phyloP scores from a whole-genome alignment of 2,888 invertebrate genomes.

The Platypus cylindrus region DNA sequence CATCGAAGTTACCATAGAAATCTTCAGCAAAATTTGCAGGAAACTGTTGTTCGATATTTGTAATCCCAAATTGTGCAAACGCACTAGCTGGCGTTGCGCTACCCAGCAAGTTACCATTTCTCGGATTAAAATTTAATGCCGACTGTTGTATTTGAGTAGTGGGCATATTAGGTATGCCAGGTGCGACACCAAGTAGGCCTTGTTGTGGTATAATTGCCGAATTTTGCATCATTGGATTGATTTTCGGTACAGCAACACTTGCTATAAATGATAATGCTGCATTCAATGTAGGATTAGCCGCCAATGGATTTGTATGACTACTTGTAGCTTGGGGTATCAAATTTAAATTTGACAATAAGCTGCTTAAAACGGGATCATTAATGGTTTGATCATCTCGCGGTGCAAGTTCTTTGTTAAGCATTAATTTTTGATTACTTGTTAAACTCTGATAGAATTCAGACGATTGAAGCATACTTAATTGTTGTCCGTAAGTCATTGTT shows the following conservation, averaged over 20 bases:
- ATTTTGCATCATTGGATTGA: constrained; percentile 38
- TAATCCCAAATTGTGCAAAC: too few species aligned
- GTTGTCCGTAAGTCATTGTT: constrained; percentile 41
- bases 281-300: constrained; percentile 32
- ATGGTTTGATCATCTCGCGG: constrained; percentile 42
- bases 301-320: too few species aligned
- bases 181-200: constrained; percentile 40
- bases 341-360: constrained; percentile 50
- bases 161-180: constrained; percentile 32
- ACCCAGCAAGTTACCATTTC: constrained; percentile 29
- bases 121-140: constrained; percentile 32
- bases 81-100: constrained; percentile 21
- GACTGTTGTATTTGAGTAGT: constrained; percentile 34
- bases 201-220: constrained; percentile 34
- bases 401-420: constrained; percentile 55
- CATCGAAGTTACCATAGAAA: too few species aligned
- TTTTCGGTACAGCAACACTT: constrained; percentile 27
- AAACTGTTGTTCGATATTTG: too few species aligned
- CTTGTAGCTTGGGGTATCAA: constrained; percentile 24
- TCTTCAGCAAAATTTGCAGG: too few species aligned
- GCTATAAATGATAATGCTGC: constrained; percentile 34
- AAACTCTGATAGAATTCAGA: constrained; percentile 59
- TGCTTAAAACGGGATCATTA: constrained; percentile 46
- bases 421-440: constrained; percentile 58
- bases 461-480: constrained; percentile 50